Percentiles rank a stretch among this genome's conserved stretches.
These are phyloP conservation scores for Typhlichthys eigenmanni DNA, from an alignment of 2,797 vertebrate genomes.

Conservation along the genomic window DNA sequence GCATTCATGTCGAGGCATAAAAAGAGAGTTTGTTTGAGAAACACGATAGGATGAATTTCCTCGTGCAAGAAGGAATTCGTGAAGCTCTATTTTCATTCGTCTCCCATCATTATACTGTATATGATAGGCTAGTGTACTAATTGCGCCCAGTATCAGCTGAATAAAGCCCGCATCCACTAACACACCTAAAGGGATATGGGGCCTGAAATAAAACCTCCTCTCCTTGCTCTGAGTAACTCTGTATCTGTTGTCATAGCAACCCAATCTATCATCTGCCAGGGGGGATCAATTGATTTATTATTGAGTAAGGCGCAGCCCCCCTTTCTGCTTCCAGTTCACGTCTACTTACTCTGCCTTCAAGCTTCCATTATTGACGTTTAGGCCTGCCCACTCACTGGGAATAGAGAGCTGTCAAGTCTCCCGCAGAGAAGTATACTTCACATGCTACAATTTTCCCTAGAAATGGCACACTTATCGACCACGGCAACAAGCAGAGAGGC, in stretches of 20 bases:
- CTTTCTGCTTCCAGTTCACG: constrained; percentile 74
- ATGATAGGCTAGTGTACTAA: constrained; percentile 17
- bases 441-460: constrained; percentile 31
- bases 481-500: not conserved
- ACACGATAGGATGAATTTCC: constrained; percentile 29
- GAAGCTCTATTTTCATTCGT: constrained; percentile 29
- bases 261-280: constrained; percentile 69
- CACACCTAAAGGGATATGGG: constrained; percentile 19
- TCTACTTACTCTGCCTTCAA: constrained; percentile 64
- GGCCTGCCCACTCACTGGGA: constrained; percentile 61
- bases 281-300: constrained; percentile 79
- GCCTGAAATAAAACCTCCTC: constrained; percentile 45
- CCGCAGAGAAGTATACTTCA: constrained; percentile 44
- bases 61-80: constrained; percentile 19
- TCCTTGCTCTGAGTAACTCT: constrained; percentile 57
- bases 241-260: constrained; percentile 76
- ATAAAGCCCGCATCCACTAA: constrained; percentile 27
- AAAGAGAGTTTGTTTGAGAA: not conserved
- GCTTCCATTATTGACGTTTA: constrained; percentile 73
- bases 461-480: constrained; percentile 27
- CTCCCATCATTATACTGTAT: constrained; percentile 17
- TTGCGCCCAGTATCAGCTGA: constrained; percentile 23
- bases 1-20: constrained; percentile 13
- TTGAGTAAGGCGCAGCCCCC: constrained; percentile 68
- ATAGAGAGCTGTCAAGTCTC: constrained; percentile 53